Evolutionary conservation across 2,888 invertebrate genomes (phyloP).

Genomic region (Kryphioiulus occultus): DNA sequence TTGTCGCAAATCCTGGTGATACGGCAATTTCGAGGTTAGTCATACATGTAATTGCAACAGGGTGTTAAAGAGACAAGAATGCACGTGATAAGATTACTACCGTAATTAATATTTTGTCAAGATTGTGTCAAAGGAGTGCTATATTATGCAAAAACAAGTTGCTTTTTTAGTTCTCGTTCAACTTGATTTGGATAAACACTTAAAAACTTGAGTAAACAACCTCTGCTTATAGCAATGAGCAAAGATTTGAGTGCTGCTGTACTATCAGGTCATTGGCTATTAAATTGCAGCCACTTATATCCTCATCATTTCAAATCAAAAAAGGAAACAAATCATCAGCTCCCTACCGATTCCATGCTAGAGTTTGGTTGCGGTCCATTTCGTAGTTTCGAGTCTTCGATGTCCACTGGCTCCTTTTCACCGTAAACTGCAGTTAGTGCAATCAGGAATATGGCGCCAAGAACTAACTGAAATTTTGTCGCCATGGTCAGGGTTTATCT

Average conservation of each 20-base stretch:
- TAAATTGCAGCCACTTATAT: neutral
- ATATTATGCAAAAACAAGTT: neutral
- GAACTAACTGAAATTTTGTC: neutral
- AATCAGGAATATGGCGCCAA: neutral
- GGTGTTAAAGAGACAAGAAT: neutral
- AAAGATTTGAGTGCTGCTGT: neutral
- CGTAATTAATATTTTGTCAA: neutral
- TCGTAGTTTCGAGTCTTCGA: constrained; percentile 42
- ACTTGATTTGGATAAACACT: neutral
- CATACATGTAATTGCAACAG: neutral
- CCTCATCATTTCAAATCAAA: neutral
- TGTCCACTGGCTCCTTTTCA: constrained; percentile 50
- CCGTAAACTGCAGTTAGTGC: neutral
- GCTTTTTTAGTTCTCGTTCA: neutral
- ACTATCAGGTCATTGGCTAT: neutral
- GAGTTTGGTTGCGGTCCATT: neutral
- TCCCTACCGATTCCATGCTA: constrained; percentile 33
- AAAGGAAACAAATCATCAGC: neutral
- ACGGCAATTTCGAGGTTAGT: too few relatives aligned
- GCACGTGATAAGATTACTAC: neutral
- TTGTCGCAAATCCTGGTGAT: neutral
- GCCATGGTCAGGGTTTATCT: constrained; percentile 31
- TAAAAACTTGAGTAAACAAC: neutral
- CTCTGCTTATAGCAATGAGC: too few relatives aligned
- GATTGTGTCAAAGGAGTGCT: neutral